These are phyloP conservation scores for Dorcus parallelipipedus DNA, from an alignment of 2,888 invertebrate species.

Conservation along the genomic window DNA sequence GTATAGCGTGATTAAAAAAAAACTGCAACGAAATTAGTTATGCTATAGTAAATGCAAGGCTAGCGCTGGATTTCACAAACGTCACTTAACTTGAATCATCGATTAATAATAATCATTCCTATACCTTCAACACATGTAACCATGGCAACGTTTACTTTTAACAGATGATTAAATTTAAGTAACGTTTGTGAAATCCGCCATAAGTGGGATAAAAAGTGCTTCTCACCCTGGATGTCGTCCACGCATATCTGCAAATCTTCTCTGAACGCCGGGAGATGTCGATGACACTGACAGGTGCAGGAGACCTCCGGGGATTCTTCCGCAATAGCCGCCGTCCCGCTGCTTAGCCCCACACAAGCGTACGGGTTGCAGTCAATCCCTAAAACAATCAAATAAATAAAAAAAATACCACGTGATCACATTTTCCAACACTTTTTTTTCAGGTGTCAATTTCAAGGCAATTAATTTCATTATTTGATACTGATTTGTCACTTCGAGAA, in stretches of 20 bases:
- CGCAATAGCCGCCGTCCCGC: slow-evolving; percentile 56
- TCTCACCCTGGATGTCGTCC: slow-evolving; percentile 78
- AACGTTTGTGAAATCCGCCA: no score
- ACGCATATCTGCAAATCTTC: slow-evolving; percentile 84
- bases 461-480: not conserved
- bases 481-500: no score
- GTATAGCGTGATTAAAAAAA: not conserved
- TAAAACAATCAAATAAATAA: slow-evolving; percentile 36
- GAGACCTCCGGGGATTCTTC: slow-evolving; percentile 36
- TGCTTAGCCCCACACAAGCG: slow-evolving; percentile 64
- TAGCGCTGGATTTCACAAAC: no score
- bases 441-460: not conserved
- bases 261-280: slow-evolving; percentile 73
- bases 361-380: slow-evolving; percentile 59
- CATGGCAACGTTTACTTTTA: no score
- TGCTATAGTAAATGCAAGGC: no score
- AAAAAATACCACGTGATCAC: not conserved
- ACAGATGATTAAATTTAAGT: no score
- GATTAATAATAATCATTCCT: no score
- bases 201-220: no score
- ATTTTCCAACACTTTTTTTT: not conserved
- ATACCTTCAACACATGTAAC: no score
- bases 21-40: not conserved
- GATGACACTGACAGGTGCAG: slow-evolving; percentile 77
- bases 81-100: no score